A percentile compares a stretch with the other conserved stretches of the same genome.
Evolutionary conservation across 1,140 invertebrate species (phyloP).

Genomic region (Matsumurasca onukii): DNA sequence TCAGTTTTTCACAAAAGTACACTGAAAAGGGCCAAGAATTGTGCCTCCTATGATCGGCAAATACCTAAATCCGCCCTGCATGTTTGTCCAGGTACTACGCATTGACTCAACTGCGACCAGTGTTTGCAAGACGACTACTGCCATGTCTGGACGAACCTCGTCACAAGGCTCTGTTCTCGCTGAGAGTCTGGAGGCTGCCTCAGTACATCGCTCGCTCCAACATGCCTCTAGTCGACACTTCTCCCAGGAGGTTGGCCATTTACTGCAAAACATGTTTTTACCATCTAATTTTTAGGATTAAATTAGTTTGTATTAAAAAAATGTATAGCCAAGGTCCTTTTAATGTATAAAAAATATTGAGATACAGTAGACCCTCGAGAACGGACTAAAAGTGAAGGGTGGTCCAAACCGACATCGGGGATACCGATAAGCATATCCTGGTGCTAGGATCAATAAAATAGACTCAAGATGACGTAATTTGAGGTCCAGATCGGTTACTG

Average conservation of each 20-base stretch:
- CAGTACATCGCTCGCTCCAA: conserved; percentile 59
- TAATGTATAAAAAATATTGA: neutral
- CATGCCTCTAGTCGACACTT: conserved; percentile 51
- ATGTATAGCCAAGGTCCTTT: neutral
- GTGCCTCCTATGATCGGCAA: too few species aligned
- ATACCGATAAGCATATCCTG: too few species aligned
- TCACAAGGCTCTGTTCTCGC: conserved; percentile 71
- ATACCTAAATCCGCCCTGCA: neutral
- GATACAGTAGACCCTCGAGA: too few species aligned
- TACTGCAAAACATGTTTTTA: neutral
- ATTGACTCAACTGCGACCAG: conserved; percentile 79
- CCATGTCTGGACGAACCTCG: conserved; percentile 90
- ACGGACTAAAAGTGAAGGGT: too few species aligned
- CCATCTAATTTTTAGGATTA: neutral
- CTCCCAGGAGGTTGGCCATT: conserved; percentile 17
- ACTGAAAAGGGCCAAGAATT: too few species aligned
- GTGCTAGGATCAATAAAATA: too few species aligned
- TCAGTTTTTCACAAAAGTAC: too few species aligned
- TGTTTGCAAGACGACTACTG: conserved; percentile 75
- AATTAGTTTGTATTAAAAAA: neutral
- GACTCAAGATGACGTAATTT: too few species aligned
- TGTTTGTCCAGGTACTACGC: conserved; percentile 59
- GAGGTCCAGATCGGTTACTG: too few species aligned
- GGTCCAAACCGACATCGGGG: too few species aligned
- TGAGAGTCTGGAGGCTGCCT: conserved; percentile 60